Evolutionary conservation across 92 coral and sea anemone genomes (phyloP).

Genomic region (Parazoanthus darwini): DNA sequence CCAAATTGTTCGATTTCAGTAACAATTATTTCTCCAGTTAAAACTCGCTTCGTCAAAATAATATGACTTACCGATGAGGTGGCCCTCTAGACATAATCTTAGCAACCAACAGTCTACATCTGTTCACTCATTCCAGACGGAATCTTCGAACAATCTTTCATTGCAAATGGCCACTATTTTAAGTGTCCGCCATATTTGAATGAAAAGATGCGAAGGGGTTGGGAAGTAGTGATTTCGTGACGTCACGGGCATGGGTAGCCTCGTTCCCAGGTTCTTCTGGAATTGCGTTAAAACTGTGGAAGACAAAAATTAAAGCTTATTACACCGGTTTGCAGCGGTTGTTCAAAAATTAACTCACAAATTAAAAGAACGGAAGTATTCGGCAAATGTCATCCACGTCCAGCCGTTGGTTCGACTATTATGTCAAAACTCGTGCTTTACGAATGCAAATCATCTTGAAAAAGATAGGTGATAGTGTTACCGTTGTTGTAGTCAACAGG

Average conservation of each 20-base stretch:
- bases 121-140: constrained; percentile 16
- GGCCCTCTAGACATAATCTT: constrained; percentile 43
- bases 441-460: too few species aligned
- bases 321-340: too few species aligned
- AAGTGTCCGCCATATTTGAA: constrained; percentile 46
- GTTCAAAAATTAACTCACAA: too few species aligned
- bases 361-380: too few species aligned
- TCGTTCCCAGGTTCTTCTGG: neutral
- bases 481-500: too few species aligned
- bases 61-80: constrained; percentile 37
- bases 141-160: constrained; percentile 23
- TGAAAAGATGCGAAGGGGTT: constrained; percentile 38
- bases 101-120: constrained; percentile 17
- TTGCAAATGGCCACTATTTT: constrained; percentile 23
- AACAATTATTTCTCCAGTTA: constrained; percentile 14
- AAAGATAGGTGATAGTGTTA: too few species aligned
- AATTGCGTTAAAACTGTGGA: too few species aligned
- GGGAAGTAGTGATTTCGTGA: constrained; percentile 19
- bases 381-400: too few species aligned
- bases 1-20: constrained; percentile 7
- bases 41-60: neutral
- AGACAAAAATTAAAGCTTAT: too few species aligned
- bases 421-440: too few species aligned
- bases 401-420: too few species aligned
- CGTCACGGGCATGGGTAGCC: neutral